Base-by-base conservation (phyloP, 2,113 vertebrate genomes). In the Edolisoma coerulescens region DNA sequence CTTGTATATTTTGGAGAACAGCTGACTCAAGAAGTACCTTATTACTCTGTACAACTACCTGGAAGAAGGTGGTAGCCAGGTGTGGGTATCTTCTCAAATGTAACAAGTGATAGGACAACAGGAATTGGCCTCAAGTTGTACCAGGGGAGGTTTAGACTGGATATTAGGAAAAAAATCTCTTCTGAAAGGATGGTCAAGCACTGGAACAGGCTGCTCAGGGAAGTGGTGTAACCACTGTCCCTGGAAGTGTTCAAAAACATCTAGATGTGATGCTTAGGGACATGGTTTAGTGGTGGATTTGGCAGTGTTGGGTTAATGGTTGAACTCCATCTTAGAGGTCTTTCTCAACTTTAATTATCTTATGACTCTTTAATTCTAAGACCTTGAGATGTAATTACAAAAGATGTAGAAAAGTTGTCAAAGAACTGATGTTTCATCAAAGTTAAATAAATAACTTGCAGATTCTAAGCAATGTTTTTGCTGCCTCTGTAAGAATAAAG, bases 101-200 rank as follows among this genome's bases (percentile, higher is more conserved):
- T 19, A 68, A 53, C 1, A 8, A 47, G 16, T 0, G 0, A 47
- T 13, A 63, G 11, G 14, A 21, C 30, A 61, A 18, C 24, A 61
- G 26, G 13, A 61, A 60, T 54, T 41, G 14, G n/a, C n/a, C 17
- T 22, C n/a, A 35, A 32, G 14, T 76, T 61, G 50, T 35, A 32
- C 16, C 7, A 42, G 21, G 6, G 9, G 10, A 47, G 4, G 10
- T 54, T 35, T 47, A 42, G 17, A 41, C 3, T 45, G 12, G 14
- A 23, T 42, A 42, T 49, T 27, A 76, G 20, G 24, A 5, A 33
- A 47, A 50, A 68, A 52, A 17, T 7, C 4, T 41, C 35, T 47
- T 32, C 42, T 47, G n/a, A 68, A 90, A 41, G 2, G 14, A 12
- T 54, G 4, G 24, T 47, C 13, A 61, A 41, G 8, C 11, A 32